Evolutionary conservation across 2,888 invertebrate genomes (phyloP).

Genomic region (Xanthorhoe spadicearia): DNA sequence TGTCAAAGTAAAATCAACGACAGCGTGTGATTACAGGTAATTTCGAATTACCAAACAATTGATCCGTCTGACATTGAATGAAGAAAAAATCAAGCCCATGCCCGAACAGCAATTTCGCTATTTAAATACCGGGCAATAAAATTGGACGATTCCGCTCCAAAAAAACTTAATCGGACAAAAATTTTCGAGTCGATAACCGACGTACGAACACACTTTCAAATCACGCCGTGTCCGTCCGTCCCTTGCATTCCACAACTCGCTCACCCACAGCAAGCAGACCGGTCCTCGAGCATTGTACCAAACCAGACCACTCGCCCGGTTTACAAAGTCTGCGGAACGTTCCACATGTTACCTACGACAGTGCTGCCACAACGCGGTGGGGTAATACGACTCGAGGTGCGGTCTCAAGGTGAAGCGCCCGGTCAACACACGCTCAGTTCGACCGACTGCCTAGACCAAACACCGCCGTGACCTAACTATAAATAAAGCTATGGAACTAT

Average conservation of each 20-base stretch:
- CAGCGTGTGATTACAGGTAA: slow-evolving; percentile 65
- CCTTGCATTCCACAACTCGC: slow-evolving; percentile 82
- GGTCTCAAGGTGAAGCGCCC: slow-evolving; percentile 81
- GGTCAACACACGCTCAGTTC: slow-evolving; percentile 78
- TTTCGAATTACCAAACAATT: slow-evolving; percentile 69
- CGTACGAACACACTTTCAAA: slow-evolving; percentile 77
- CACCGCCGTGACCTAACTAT: slow-evolving; percentile 72
- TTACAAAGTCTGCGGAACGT: slow-evolving; percentile 58
- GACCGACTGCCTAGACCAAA: slow-evolving; percentile 79
- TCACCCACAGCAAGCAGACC: slow-evolving; percentile 82
- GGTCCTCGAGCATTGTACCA: slow-evolving; percentile 80
- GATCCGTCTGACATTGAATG: slow-evolving; percentile 51
- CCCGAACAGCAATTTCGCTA: slow-evolving; percentile 40
- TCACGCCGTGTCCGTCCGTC: slow-evolving; percentile 73
- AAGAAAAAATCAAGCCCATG: slow-evolving; percentile 54
- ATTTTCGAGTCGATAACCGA: slow-evolving; percentile 64
- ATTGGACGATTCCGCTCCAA: slow-evolving; percentile 41
- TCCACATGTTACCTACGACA: slow-evolving; percentile 54
- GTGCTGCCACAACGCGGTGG: slow-evolving; percentile 57
- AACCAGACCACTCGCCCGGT: slow-evolving; percentile 67
- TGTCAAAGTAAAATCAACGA: slow-evolving; percentile 57
- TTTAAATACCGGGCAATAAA: slow-evolving; percentile 40
- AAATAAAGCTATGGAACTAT: slow-evolving; percentile 56
- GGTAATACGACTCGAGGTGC: slow-evolving; percentile 73
- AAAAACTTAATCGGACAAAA: slow-evolving; percentile 52